Evolutionary conservation across 2,888 invertebrate genomes (phyloP), one percentile per base, ranked within the genome.

Genomic region (Zootermopsis nevadensis): DNA sequence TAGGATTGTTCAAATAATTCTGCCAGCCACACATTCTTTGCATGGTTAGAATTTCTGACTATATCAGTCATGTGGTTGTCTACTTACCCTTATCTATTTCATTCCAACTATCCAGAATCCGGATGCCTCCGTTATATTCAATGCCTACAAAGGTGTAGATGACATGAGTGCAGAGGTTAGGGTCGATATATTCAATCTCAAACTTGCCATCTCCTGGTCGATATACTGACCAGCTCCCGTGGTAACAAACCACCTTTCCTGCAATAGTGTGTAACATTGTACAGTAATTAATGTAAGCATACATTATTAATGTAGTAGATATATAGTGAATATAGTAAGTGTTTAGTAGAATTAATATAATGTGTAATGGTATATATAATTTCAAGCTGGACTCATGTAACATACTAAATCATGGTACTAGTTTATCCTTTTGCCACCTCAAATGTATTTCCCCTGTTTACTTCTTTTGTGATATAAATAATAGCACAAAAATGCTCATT

Each of bases 91-190:
- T 79, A 27, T 66, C 66, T 66, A 79, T 79, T 55, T 84, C 84
- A 53, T 77, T 83, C 83, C 82, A 85, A 2, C 67, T 33, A 53
- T 85, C 85, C 27, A 84, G 82, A 31, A 80, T 67, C n/a, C 77
- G 53, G 42, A 85, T 66, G 27, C 53, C 89, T 1, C 93, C 93
- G 72, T 91, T 89, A 1, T 87, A 83, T 55, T 91, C 88, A 22
- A 96, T 90, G 0, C 95, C 96, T 42, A 93, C 91, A 87, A 97
- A 97, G 0, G 94, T 89, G 87, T 96, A 97, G n/a, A 95, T 91
- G 74, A 94, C 83, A 87, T 96, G 96, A 0, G 96, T 95, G 88
- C 96, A 96, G 0, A 95, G 89, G 15, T 88, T 88, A 0, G 94
- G 91, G 86, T 95, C 92, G 67, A 96, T 93, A 84, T 94, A 86